Evolutionary conservation across 2,888 invertebrate genomes (phyloP).

Genomic region (Oscheius sp.): DNA sequence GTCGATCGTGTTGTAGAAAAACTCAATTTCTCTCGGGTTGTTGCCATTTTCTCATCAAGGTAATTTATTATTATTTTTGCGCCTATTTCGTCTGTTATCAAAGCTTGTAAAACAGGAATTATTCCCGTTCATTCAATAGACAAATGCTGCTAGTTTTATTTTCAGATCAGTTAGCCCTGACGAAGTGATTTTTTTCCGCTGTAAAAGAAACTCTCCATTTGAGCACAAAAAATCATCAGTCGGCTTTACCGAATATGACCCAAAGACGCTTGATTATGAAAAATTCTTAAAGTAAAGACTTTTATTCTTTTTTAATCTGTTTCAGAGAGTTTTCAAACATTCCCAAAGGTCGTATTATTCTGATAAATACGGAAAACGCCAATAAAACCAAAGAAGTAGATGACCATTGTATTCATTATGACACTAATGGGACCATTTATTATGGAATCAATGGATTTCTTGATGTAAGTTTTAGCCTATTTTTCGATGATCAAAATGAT

Average conservation of each 20-base stretch:
- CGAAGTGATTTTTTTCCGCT: conserved; percentile 22
- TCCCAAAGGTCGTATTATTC: conserved; percentile 18
- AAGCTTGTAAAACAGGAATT: too few species aligned
- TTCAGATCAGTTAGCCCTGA: conserved; percentile 12
- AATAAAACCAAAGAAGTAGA: not conserved
- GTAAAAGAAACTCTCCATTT: conserved; percentile 12
- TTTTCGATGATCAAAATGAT: not conserved
- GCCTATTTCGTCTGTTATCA: too few species aligned
- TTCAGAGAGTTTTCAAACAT: conserved; percentile 16
- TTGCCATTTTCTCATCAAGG: conserved; percentile 21
- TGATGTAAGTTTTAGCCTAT: not conserved
- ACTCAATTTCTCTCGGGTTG: conserved; percentile 11
- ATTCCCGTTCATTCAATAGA: too few species aligned
- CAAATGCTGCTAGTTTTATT: not conserved
- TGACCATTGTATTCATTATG: conserved; percentile 23
- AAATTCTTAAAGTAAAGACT: not conserved
- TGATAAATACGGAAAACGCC: conserved; percentile 12
- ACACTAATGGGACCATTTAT: conserved; percentile 6
- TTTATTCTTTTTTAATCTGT: not conserved
- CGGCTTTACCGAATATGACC: conserved; percentile 19
- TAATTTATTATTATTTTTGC: not conserved
- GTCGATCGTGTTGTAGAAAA: conserved; percentile 20
- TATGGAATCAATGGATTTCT: conserved; percentile 18
- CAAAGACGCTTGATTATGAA: conserved; percentile 11
- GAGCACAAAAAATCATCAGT: conserved; percentile 16